These are phyloP conservation scores for Sus scrofa DNA, from an alignment of 2,113 vertebrate species.

Conservation along the genomic window DNA sequence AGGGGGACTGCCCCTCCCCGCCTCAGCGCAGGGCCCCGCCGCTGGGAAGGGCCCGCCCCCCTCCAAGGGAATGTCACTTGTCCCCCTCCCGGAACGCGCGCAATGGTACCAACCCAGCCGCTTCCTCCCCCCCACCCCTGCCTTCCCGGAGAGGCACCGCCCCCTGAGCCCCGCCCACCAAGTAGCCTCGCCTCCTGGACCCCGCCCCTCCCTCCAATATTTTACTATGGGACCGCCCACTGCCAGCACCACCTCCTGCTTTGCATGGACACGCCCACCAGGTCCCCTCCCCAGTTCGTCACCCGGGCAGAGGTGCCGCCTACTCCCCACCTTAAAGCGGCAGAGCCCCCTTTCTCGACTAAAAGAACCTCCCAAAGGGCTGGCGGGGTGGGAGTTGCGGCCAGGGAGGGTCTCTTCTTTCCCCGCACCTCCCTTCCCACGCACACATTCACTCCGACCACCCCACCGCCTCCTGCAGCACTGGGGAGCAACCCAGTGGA, in stretches of 20 bases:
- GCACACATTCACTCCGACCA: background rate
- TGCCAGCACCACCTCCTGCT: constrained; percentile 64
- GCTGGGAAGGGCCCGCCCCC: constrained; percentile 63
- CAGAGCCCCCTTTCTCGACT: constrained; percentile 47
- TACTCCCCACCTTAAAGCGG: constrained; percentile 79
- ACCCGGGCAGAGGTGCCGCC: constrained; percentile 78
- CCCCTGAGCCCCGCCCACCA: background rate
- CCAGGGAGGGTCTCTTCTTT: background rate
- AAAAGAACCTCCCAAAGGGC: constrained; percentile 34
- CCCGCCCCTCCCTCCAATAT: constrained; percentile 33
- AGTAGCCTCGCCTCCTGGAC: constrained; percentile 37
- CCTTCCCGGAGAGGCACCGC: constrained; percentile 31
- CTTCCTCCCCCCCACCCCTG: constrained; percentile 63
- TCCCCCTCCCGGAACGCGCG: constrained; percentile 59
- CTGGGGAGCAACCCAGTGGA: background rate
- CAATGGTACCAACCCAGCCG: constrained; percentile 78
- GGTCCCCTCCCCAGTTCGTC: constrained; percentile 58
- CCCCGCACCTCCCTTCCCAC: background rate
- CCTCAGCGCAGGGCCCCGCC: background rate
- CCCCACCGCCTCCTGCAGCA: background rate
- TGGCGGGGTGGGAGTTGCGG: background rate
- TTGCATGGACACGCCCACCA: constrained; percentile 76
- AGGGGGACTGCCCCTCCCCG: constrained; percentile 28
- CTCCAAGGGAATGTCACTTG: constrained; percentile 54
- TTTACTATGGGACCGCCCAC: constrained; percentile 71